phyloP scores from a whole-genome alignment of 2,113 vertebrate genomes.

The Pycnonotus jocosus region DNA sequence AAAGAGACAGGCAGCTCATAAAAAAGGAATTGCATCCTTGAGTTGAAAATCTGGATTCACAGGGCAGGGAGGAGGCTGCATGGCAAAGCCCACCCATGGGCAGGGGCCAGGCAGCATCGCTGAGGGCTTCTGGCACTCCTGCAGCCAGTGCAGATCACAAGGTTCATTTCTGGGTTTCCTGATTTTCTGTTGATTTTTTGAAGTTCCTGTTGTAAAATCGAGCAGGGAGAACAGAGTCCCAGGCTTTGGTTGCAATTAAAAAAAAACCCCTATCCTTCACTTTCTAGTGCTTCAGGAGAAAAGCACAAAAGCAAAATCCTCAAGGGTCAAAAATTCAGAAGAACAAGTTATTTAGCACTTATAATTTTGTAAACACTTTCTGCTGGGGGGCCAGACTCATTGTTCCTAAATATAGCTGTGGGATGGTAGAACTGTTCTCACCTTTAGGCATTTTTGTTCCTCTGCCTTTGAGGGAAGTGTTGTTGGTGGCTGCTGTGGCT shows the following conservation, averaged over 20 bases:
- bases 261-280: not conserved
- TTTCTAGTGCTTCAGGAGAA: not conserved
- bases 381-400: not conserved
- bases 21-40: constrained; percentile 52
- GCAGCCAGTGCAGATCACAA: not conserved
- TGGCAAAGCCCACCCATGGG: not conserved
- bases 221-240: not conserved
- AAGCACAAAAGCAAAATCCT: not conserved
- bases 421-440: not conserved
- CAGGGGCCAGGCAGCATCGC: not conserved
- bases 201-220: not conserved
- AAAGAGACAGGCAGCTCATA: constrained; percentile 68
- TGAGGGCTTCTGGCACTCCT: not conserved
- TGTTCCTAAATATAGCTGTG: not conserved
- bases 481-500: not conserved
- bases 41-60: constrained; percentile 39
- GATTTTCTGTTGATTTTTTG: not conserved
- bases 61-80: not conserved
- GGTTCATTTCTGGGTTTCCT: not conserved
- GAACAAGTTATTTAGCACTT: not conserved
- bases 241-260: not conserved
- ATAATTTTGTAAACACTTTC: not conserved
- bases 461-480: not conserved
- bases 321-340: not conserved
- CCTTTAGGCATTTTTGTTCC: not conserved